A percentile compares a stretch with the other conserved stretches of the same genome.
Evolutionary conservation across 2,888 invertebrate genomes (phyloP).

Genomic region (Heliconius sara): DNA sequence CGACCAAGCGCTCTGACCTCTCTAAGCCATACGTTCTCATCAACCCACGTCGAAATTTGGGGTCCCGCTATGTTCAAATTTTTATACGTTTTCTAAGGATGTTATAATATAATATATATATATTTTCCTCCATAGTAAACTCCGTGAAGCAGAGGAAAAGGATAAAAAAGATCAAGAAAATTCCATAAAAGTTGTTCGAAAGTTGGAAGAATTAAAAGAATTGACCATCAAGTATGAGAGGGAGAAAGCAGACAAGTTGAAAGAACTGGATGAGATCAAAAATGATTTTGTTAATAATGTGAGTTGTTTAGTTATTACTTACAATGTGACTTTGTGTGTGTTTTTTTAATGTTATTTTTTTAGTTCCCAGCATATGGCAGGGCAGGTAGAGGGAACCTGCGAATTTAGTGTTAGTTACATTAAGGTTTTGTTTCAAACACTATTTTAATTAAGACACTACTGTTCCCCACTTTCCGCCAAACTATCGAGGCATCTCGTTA

Average conservation of each 20-base stretch:
- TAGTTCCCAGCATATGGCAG: background rate
- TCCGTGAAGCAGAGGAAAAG: slow-evolving; percentile 68
- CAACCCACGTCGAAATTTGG: too few species aligned
- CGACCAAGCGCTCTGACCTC: too few species aligned
- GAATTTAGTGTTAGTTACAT: too few species aligned
- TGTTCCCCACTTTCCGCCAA: too few species aligned
- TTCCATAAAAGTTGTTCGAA: slow-evolving; percentile 55
- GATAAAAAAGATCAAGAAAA: slow-evolving; percentile 60
- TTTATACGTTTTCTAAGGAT: too few species aligned
- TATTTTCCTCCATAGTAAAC: slow-evolving; percentile 52
- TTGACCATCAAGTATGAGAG: slow-evolving; percentile 57
- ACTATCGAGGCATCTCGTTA: too few species aligned
- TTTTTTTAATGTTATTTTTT: background rate
- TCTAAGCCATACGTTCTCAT: too few species aligned
- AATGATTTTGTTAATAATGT: slow-evolving; percentile 50
- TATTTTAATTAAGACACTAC: too few species aligned
- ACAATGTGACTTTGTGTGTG: background rate
- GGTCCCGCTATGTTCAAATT: too few species aligned
- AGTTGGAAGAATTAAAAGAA: slow-evolving; percentile 60
- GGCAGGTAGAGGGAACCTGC: too few species aligned
- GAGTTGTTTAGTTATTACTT: background rate
- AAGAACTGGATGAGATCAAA: slow-evolving; percentile 56
- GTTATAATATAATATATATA: too few species aligned
- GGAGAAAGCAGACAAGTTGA: slow-evolving; percentile 55
- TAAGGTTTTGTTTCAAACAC: too few species aligned